These are phyloP conservation scores for Diaperis boleti DNA, from an alignment of 2,888 invertebrate genomes.

Conservation along the genomic window DNA sequence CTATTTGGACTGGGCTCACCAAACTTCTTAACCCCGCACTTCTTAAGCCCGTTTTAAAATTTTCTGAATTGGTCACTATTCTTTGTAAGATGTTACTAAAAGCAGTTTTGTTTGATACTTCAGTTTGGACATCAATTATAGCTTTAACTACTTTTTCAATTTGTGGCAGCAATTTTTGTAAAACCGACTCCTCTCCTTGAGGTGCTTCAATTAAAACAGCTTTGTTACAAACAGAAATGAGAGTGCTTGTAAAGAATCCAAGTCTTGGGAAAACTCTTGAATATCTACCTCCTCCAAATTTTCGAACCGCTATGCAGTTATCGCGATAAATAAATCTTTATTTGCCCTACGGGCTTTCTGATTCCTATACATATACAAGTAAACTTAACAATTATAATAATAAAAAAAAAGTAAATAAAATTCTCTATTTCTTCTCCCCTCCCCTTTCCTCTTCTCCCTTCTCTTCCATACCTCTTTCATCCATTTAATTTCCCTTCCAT, in stretches of 20 bases:
- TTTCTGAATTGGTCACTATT: slow-evolving; percentile 42
- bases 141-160: slow-evolving; percentile 61
- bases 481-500: no score
- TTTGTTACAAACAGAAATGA: slow-evolving; percentile 62
- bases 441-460: no score
- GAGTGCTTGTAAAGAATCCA: slow-evolving; percentile 60
- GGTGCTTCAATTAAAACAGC: slow-evolving; percentile 55
- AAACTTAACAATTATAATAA: no score
- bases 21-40: slow-evolving; percentile 1
- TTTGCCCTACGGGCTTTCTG: no score
- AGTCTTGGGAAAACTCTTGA: slow-evolving; percentile 53
- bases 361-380: no score
- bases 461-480: no score
- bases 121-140: slow-evolving; percentile 59
- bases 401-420: no score
- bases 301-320: slow-evolving; percentile 43
- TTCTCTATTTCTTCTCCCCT: no score
- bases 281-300: slow-evolving; percentile 45
- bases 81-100: slow-evolving; percentile 45
- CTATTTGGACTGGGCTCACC: neutral
- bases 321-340: no score
- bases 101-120: slow-evolving; percentile 48
- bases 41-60: slow-evolving; percentile 3
- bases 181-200: slow-evolving; percentile 54
- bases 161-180: slow-evolving; percentile 58